Percentiles rank a stretch among this genome's conserved stretches.
phyloP scores from a whole-genome alignment of 2,797 vertebrate species.

The Anolis apletophallus region DNA sequence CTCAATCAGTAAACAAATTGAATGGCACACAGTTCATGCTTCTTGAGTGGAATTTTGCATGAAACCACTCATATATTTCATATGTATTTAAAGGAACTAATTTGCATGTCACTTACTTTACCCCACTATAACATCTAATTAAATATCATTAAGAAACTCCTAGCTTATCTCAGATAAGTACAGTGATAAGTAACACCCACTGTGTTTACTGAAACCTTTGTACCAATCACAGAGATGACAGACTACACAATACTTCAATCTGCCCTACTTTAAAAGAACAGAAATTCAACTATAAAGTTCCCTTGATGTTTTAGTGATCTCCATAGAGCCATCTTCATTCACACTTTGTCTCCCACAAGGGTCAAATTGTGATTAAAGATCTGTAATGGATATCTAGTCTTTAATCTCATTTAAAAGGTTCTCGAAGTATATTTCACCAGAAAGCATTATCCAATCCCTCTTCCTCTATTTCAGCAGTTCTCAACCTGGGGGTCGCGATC shows the following conservation, averaged over 20 bases:
- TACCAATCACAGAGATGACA: background rate
- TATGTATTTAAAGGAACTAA: background rate
- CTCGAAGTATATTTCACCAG: background rate
- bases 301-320: background rate
- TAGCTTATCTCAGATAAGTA: background rate
- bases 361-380: conserved; percentile 2
- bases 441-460: background rate
- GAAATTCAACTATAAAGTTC: background rate
- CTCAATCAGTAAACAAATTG: background rate
- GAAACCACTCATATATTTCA: background rate
- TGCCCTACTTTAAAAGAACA: background rate
- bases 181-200: background rate
- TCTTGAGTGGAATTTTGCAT: background rate
- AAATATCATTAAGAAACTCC: background rate
- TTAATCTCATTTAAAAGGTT: background rate
- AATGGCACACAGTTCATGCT: background rate
- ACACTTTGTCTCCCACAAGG: background rate
- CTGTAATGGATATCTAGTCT: background rate
- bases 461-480: too few species aligned
- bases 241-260: background rate
- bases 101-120: background rate
- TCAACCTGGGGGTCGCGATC: too few species aligned
- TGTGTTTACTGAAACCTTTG: background rate
- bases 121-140: background rate
- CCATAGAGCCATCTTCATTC: background rate